Evolutionary conservation across 1,140 invertebrate species (phyloP).

Genomic region (Papilio dardanus): DNA sequence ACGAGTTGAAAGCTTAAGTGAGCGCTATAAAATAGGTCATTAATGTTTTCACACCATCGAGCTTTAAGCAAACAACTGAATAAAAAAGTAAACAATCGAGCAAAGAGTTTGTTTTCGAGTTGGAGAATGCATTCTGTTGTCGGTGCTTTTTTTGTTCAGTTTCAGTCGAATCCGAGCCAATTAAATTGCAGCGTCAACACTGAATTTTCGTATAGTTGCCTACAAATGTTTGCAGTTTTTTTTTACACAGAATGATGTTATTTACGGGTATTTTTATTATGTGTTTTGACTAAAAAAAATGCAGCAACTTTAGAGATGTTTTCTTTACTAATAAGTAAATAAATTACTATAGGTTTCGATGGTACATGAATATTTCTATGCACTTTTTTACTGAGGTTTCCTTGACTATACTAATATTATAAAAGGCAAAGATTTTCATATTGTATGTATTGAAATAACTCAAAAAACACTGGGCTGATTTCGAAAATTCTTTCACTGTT

Average conservation of each 20-base stretch:
- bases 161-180: constrained; percentile 17
- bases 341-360: no score
- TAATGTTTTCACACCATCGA: constrained; percentile 20
- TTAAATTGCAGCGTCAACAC: constrained; percentile 21
- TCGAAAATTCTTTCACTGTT: no score
- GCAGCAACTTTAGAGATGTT: no score
- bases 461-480: no score
- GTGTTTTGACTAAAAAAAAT: no score
- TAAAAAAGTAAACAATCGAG: constrained; percentile 20
- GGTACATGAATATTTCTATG: no score
- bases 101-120: constrained; percentile 15
- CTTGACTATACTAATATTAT: no score
- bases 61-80: constrained; percentile 8
- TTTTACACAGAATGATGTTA: neutral
- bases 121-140: constrained; percentile 11
- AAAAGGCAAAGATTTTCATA: no score
- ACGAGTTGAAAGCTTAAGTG: constrained; percentile 12
- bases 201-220: constrained; percentile 8
- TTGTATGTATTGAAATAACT: no score
- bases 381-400: no score
- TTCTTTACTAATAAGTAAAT: no score
- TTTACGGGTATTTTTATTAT: neutral
- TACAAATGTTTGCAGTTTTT: neutral
- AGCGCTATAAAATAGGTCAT: constrained; percentile 6
- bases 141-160: constrained; percentile 2